phyloP scores from a whole-genome alignment of 2,888 invertebrate genomes.

The Sminthurides aquaticus region DNA sequence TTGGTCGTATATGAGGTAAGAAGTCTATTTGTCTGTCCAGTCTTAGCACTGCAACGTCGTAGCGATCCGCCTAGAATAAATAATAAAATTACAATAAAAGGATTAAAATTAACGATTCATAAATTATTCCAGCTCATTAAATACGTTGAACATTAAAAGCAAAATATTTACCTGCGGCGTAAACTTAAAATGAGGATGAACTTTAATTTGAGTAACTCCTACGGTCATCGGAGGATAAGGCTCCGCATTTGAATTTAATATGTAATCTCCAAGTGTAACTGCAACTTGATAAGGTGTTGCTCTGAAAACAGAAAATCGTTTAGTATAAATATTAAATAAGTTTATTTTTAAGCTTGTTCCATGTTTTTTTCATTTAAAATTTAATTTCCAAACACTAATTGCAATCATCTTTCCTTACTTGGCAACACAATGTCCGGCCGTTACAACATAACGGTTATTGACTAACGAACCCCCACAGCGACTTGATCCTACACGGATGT shows the following conservation, averaged over 20 bases:
- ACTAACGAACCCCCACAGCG: slow-evolving; percentile 88
- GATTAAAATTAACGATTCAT: too few species aligned
- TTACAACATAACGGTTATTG: slow-evolving; percentile 70
- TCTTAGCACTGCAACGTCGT: slow-evolving; percentile 82
- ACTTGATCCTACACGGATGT: slow-evolving; percentile 86
- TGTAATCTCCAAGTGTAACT: slow-evolving; percentile 85
- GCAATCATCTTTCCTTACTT: slow-evolving; percentile 51
- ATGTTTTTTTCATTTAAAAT: too few species aligned
- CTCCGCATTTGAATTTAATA: slow-evolving; percentile 86
- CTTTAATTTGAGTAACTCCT: slow-evolving; percentile 80
- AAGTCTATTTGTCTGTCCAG: slow-evolving; percentile 76
- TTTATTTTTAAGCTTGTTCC: too few species aligned
- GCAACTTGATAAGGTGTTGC: slow-evolving; percentile 84
- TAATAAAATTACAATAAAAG: slow-evolving; percentile 11
- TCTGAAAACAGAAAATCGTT: too few species aligned
- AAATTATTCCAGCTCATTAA: too few species aligned
- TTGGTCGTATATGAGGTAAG: slow-evolving; percentile 83
- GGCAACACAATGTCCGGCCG: slow-evolving; percentile 86
- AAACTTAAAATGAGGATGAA: slow-evolving; percentile 86
- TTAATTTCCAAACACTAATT: background rate
- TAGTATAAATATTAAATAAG: slow-evolving; percentile 19
- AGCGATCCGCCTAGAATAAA: slow-evolving; percentile 61
- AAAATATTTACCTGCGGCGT: slow-evolving; percentile 61
- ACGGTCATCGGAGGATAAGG: slow-evolving; percentile 85
- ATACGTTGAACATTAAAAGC: background rate